A percentile compares a stretch with the other conserved stretches of the same genome.
phyloP scores from a whole-genome alignment of 2,113 vertebrate genomes.

The Irena cyanogastra region DNA sequence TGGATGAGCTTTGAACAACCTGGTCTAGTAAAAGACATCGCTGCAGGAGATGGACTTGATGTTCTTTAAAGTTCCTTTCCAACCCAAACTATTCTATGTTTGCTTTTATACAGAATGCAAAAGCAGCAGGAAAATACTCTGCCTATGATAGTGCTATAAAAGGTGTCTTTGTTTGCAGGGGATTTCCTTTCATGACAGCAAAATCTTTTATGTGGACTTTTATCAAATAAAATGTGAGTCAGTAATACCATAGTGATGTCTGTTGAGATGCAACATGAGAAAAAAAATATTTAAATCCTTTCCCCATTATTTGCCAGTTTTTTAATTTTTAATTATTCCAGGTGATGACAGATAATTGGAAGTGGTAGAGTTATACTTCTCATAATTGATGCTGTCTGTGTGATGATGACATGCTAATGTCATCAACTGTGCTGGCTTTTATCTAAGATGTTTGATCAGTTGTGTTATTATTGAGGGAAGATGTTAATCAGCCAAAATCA shows the following conservation, averaged over 20 bases:
- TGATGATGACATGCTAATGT: background rate
- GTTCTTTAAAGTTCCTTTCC: background rate
- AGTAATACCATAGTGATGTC: background rate
- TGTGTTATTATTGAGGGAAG: background rate
- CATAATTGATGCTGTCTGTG: background rate
- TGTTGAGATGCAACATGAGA: background rate
- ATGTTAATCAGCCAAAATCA: background rate
- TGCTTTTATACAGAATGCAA: background rate
- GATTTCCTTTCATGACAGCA: background rate
- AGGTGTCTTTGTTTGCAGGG: background rate
- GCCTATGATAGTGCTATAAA: background rate
- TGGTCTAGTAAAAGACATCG: background rate
- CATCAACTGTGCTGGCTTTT: background rate
- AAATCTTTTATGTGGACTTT: background rate
- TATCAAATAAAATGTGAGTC: background rate
- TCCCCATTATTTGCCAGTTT: background rate
- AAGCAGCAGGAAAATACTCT: background rate
- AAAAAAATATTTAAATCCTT: background rate
- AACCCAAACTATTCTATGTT: background rate
- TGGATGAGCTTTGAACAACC: background rate
- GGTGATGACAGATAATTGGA: background rate
- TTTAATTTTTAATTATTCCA: background rate
- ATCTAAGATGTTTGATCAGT: background rate
- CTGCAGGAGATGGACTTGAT: background rate
- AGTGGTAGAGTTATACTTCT: background rate